phyloP scores from a whole-genome alignment of 1,140 invertebrate species.

The Drosophila ohnishii region DNA sequence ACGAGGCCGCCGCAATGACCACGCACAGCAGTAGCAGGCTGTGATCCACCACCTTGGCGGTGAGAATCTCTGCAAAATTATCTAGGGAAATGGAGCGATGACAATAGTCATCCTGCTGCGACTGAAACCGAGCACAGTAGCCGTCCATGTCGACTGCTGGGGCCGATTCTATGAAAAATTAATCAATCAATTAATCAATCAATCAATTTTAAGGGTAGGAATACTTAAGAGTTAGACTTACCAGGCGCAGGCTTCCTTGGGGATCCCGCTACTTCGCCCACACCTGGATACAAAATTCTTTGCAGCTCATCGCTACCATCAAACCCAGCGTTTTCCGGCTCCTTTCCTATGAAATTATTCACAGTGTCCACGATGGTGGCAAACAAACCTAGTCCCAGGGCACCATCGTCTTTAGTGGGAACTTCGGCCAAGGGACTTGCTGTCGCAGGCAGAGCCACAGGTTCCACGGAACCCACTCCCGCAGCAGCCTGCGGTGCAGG shows the following conservation, averaged over 20 bases:
- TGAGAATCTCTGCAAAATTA: conserved; percentile 61
- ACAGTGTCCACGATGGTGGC: conserved; percentile 77
- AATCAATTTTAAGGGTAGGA: neutral
- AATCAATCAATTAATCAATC: too few relatives aligned
- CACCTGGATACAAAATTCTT: conserved; percentile 56
- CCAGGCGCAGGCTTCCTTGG: conserved; percentile 1
- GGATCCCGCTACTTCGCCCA: neutral
- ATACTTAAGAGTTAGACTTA: neutral
- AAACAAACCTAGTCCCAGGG: conserved; percentile 50
- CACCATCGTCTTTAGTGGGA: conserved; percentile 49
- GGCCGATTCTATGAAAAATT: conserved; percentile 2
- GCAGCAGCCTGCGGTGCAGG: conserved; percentile 24
- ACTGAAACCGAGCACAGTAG: conserved; percentile 40
- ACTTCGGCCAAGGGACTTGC: conserved; percentile 18
- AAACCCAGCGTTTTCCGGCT: conserved; percentile 29
- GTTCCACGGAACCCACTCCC: conserved; percentile 44
- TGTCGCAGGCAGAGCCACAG: conserved; percentile 37
- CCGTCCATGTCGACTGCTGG: conserved; percentile 24
- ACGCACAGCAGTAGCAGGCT: conserved; percentile 84
- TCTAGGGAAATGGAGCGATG: conserved; percentile 60
- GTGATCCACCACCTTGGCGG: conserved; percentile 65
- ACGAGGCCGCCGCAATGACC: conserved; percentile 87
- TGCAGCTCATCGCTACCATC: conserved; percentile 55
- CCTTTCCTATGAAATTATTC: conserved; percentile 65
- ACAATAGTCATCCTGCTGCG: conserved; percentile 15